A percentile compares a stretch with the other conserved stretches of the same genome.
Conservation (phyloP, 2,888 invertebrate genomes). For the Tiliacea citrago region DNA sequence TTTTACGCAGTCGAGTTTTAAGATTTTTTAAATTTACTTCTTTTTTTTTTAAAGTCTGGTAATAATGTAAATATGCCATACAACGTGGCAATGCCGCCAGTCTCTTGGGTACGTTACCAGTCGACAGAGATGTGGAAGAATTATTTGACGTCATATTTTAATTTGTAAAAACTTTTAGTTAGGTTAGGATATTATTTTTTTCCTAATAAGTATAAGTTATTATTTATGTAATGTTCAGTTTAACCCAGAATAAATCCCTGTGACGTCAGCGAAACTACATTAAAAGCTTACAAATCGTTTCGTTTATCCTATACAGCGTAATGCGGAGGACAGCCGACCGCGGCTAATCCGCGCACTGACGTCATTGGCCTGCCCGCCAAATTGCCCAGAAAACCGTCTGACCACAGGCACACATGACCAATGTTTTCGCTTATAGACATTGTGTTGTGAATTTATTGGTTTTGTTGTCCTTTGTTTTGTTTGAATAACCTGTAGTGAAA, state of each 20-base stretch:
- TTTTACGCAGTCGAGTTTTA: too few species aligned
- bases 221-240: too few species aligned
- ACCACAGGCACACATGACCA: constrained; percentile 52
- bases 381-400: constrained; percentile 55
- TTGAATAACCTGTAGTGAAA: not conserved
- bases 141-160: not conserved
- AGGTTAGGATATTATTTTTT: not conserved
- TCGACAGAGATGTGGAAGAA: not conserved
- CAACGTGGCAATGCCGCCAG: not conserved
- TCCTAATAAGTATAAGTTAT: too few species aligned
- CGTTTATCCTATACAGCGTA: constrained; percentile 50
- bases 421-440: constrained; percentile 49
- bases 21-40: too few species aligned
- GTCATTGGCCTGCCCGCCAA: constrained; percentile 51
- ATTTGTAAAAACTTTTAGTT: not conserved
- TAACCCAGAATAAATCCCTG: constrained; percentile 11
- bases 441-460: constrained; percentile 47
- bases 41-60: too few species aligned
- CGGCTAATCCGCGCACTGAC: constrained; percentile 56
- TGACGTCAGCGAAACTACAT: constrained; percentile 41
- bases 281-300: constrained; percentile 49
- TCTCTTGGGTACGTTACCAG: not conserved
- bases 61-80: too few species aligned
- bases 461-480: constrained; percentile 10
- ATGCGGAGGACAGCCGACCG: constrained; percentile 57